Base-by-base conservation (phyloP, 2,888 invertebrate species). In the Agrochola macilenta region DNA sequence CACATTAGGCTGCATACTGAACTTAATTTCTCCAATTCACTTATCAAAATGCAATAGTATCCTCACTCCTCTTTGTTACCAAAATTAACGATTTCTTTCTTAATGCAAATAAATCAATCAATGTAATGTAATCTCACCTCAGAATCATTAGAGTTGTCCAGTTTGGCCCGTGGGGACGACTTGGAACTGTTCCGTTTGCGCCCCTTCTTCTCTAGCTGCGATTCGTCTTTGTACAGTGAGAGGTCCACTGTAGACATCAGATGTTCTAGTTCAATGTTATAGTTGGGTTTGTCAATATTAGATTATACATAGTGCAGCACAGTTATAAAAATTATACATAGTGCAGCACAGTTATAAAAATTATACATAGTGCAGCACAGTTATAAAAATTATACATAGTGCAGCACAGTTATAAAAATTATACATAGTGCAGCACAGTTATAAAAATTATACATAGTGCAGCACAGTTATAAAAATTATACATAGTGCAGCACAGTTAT, bases 161-260 rank as follows among this genome's bases (percentile, higher is more conserved):
- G 82, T 75, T 92, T 92, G 81, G 84, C 84, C 82, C 92, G 89
- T 58, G 95, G 94, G 60, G 95, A 94, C 0, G 94, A 88, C 78
- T 95, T 95, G 58, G 95, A 93, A 81, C 93, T 92, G 89, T 90
- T 91, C 26, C 97, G 94, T 85, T 96, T 96, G 88, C 96, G 94
- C 0, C 94, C 89, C 89, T 97, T 97, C 94, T 97, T 97, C 91
- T 98, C 98, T 84, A 98, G 94, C 94, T 98, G 98, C 77, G 98
- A 98, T 95, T 98, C 98, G 93, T 98, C 98, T 92, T 97, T 98
- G 95, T 98, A 98, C 70, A 98, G 96, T 23, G 98, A 98, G 69
- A 98, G 97, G 93, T 98, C 98, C 97, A 98, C 98, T 98, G 95
- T 80, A 86, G 75, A 85, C 72, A 74, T 63, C 76, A 84, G 83